Evolutionary conservation across 2,113 vertebrate species (phyloP), one percentile per base, ranked within the genome.

Genomic region (Hippocampus barbouri): DNA sequence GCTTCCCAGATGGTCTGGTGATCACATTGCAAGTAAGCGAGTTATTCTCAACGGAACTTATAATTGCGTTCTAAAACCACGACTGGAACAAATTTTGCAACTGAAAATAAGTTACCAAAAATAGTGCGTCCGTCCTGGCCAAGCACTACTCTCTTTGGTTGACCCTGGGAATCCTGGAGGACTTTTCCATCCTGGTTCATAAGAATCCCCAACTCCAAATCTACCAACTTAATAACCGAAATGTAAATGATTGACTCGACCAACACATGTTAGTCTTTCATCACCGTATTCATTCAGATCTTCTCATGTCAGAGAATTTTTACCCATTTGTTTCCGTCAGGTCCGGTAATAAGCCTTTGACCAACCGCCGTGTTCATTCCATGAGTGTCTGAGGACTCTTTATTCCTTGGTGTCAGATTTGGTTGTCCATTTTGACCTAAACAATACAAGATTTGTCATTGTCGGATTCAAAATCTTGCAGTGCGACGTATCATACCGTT

Each of bases 321-420:
- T 94, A 98, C 97, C 97, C 96, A 98, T 95, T 94, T 98, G 79
- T 86, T 93, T 93, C 96, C 96, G 92, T 97, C 94, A 75, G 97
- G 96, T 41, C 96, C 96, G 86, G 92, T 95, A 88, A 99, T 97
- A 82, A 95, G 85, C 89, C 89, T 95, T 66, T 94, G 94, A 88
- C 95, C 94, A 4, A 74, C 87, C 14, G 87, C 88, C 75, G 94
- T 97, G 76, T 88, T 92, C 30, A 86, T 93, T 84, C 88, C 84
- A 64, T 77, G 74, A 45, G 82, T 70, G 20, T 86, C 88, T 72
- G 91, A 87, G n/a, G 90, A 74, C 27, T 88, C 85, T 90, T 94
- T 94, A 69, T 91, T 93, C 76, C 86, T 81, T 77, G 90, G 90
- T 78, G 93, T 94, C 74, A 95, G 89, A 88, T 95, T 95, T 68